Percentiles rank a stretch among this genome's conserved stretches.
Conservation (phyloP, 1,140 invertebrate species). For the Cherax quadricarinatus region DNA sequence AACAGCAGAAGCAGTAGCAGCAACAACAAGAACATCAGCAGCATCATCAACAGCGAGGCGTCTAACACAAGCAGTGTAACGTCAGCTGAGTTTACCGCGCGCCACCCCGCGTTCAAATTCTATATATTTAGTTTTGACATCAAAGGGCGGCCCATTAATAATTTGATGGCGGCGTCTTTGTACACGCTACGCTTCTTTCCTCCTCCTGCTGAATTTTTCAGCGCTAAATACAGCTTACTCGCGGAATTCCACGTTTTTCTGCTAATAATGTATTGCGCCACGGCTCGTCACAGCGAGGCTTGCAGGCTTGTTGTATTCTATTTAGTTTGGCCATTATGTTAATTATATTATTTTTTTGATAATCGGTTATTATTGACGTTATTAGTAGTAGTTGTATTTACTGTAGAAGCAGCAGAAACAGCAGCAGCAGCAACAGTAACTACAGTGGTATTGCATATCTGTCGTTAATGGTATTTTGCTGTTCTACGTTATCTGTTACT, state of each 20-base stretch:
- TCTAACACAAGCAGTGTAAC: background rate
- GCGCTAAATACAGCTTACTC: slow-evolving; percentile 1
- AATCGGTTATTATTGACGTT: too few species aligned
- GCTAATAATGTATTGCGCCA: background rate
- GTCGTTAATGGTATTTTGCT: too few species aligned
- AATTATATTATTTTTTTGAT: background rate
- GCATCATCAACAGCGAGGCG: background rate
- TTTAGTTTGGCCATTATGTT: background rate
- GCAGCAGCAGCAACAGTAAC: too few species aligned
- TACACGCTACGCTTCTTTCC: background rate
- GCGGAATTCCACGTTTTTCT: slow-evolving; percentile 1
- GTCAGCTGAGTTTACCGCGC: background rate
- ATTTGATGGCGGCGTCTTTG: slow-evolving; percentile 7
- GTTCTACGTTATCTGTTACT: too few species aligned
- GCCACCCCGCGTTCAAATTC: background rate
- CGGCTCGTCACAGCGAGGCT: background rate
- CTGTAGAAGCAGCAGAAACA: too few species aligned
- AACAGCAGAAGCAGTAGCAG: background rate
- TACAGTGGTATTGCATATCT: too few species aligned
- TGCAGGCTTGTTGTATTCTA: background rate
- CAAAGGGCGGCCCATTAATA: background rate
- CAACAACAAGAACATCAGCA: background rate
- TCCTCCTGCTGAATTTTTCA: background rate
- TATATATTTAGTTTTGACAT: slow-evolving; percentile 23
- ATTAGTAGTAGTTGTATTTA: too few species aligned